These are phyloP conservation scores for Cuniculus paca DNA, from an alignment of 2,797 vertebrate genomes.

Conservation along the genomic window DNA sequence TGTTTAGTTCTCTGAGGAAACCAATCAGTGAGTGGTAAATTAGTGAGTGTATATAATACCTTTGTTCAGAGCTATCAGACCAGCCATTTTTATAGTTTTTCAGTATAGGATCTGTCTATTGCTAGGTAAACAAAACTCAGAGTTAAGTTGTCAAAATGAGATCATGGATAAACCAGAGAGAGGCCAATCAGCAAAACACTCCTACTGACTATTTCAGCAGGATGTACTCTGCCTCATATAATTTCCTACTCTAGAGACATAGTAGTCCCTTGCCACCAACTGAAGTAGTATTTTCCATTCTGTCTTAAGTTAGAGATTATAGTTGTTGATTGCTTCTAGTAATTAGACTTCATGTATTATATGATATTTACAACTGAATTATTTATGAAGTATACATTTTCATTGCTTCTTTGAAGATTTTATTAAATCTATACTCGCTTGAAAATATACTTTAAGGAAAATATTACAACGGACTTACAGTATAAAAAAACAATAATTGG, in stretches of 20 bases:
- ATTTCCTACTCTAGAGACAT: constrained; percentile 33
- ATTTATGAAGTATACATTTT: constrained; percentile 18
- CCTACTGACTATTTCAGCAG: not conserved
- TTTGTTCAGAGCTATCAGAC: not conserved
- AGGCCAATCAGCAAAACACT: not conserved
- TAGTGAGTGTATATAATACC: not conserved
- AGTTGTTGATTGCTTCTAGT: constrained; percentile 33
- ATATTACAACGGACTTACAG: not conserved
- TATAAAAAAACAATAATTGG: constrained; percentile 49
- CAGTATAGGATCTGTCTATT: not conserved
- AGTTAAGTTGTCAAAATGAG: constrained; percentile 15
- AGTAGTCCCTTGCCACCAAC: constrained; percentile 49
- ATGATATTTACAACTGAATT: constrained; percentile 26
- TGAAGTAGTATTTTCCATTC: constrained; percentile 75
- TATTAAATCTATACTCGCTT: not conserved
- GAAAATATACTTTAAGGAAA: constrained; percentile 18
- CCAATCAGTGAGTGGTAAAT: constrained; percentile 47
- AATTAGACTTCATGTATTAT: constrained; percentile 24
- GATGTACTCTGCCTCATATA: not conserved
- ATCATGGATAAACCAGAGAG: not conserved
- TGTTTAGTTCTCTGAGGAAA: not conserved
- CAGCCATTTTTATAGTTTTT: not conserved
- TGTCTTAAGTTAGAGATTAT: constrained; percentile 35
- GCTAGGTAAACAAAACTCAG: constrained; percentile 5
- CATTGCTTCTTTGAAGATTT: constrained; percentile 17